These are phyloP conservation scores for Connochaetes taurinus DNA, from an alignment of 2,113 vertebrate species.

Conservation along the genomic window DNA sequence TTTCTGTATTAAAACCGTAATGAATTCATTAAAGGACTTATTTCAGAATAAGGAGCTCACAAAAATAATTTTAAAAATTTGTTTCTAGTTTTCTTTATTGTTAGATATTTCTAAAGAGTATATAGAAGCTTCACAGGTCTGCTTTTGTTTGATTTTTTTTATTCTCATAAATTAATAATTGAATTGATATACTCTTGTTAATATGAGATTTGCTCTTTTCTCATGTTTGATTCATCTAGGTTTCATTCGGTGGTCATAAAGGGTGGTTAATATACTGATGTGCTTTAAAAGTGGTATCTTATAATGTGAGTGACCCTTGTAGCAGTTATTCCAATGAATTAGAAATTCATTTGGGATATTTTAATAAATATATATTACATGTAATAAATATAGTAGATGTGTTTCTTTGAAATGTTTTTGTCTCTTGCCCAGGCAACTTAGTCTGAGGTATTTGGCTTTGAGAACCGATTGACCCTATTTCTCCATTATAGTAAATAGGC, in stretches of 20 bases:
- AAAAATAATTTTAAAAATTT: not conserved
- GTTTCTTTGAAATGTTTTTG: conserved; percentile 17
- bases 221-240: not conserved
- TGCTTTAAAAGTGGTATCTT: not conserved
- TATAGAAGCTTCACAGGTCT: not conserved
- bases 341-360: not conserved
- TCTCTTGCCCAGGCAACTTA: not conserved
- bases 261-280: not conserved
- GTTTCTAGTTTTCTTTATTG: not conserved
- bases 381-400: not conserved
- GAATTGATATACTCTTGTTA: not conserved
- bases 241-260: not conserved
- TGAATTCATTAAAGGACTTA: not conserved
- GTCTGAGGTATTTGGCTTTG: not conserved
- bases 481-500: not conserved
- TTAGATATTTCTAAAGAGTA: not conserved
- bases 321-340: not conserved
- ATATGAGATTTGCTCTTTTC: not conserved
- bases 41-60: not conserved
- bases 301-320: not conserved
- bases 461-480: not conserved
- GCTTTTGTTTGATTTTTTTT: conserved; percentile 15
- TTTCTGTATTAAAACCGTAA: not conserved
- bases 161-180: not conserved
- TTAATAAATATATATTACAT: not conserved